These are phyloP conservation scores for Orthosia cruda DNA, from an alignment of 2,888 invertebrate genomes.

Conservation along the genomic window DNA sequence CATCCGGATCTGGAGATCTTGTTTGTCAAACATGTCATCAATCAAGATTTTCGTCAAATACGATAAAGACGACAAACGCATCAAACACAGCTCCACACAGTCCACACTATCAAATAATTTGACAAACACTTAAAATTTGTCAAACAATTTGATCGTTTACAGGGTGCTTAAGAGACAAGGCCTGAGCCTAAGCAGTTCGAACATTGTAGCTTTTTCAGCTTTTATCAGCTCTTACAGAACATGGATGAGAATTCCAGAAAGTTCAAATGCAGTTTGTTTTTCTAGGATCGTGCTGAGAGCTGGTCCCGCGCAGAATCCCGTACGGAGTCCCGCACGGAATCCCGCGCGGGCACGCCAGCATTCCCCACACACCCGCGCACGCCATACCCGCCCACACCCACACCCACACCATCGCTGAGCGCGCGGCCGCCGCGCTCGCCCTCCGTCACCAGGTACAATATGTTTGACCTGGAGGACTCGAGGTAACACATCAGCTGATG, in stretches of 20 bases:
- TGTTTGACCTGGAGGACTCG: conserved; percentile 62
- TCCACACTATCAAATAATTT: too few species aligned
- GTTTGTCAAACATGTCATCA: too few species aligned
- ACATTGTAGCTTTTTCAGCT: too few species aligned
- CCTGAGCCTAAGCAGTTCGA: too few species aligned
- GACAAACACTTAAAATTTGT: too few species aligned
- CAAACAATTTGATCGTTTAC: too few species aligned
- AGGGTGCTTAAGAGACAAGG: too few species aligned
- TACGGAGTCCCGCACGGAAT: conserved; percentile 90
- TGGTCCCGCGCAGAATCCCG: conserved; percentile 87
- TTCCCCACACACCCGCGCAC: conserved; percentile 98
- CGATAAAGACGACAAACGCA: too few species aligned
- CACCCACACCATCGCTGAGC: conserved; percentile 93
- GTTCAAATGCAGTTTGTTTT: background rate
- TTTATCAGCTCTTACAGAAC: background rate
- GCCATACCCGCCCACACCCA: conserved; percentile 96
- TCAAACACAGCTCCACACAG: too few species aligned
- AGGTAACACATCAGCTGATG: conserved; percentile 40
- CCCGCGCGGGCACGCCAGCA: conserved; percentile 97
- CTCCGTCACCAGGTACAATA: conserved; percentile 87
- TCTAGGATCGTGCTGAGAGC: conserved; percentile 93
- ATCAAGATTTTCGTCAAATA: too few species aligned
- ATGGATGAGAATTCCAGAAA: background rate
- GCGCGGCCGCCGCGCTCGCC: conserved; percentile 96
- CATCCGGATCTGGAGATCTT: too few species aligned